phyloP scores from a whole-genome alignment of 2,888 invertebrate genomes.

The Mechanitis mazaeus region DNA sequence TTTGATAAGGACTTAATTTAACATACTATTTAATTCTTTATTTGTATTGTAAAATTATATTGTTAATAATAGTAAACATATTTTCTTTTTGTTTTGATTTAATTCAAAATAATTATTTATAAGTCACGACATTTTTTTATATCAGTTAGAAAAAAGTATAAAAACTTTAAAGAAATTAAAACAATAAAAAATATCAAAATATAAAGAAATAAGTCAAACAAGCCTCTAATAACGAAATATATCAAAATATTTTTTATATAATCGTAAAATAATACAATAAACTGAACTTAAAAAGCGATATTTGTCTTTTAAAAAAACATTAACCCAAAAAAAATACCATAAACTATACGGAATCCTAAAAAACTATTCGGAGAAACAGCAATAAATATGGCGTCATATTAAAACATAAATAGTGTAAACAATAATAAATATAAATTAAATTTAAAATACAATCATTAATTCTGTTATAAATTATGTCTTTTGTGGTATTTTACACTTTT shows the following conservation, averaged over 20 bases:
- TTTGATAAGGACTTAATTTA: too few species aligned
- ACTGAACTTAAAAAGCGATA: conserved; percentile 21
- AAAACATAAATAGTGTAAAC: conserved; percentile 76
- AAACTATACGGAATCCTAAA: conserved; percentile 55
- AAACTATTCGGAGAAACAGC: conserved; percentile 49
- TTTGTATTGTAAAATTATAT: too few species aligned
- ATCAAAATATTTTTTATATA: conserved; percentile 12
- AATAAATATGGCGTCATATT: conserved; percentile 69
- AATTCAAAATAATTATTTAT: too few species aligned
- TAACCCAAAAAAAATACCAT: conserved; percentile 41
- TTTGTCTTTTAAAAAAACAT: conserved; percentile 30
- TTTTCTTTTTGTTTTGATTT: too few species aligned
- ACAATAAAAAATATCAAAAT: background rate
- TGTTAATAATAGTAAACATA: too few species aligned
- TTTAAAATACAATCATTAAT: conserved; percentile 68
- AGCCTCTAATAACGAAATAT: conserved; percentile 7
- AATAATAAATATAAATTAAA: conserved; percentile 76
- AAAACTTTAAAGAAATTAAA: too few species aligned
- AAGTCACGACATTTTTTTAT: too few species aligned
- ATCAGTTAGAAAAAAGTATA: too few species aligned
- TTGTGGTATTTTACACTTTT: conserved; percentile 70
- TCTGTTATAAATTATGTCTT: conserved; percentile 70
- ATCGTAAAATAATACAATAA: conserved; percentile 18
- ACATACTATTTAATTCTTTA: too few species aligned
- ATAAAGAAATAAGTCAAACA: background rate